Percentiles rank a stretch among this genome's conserved stretches.
These are phyloP conservation scores for Drosophila ironensis DNA, from an alignment of 1,140 invertebrate genomes.

Conservation along the genomic window DNA sequence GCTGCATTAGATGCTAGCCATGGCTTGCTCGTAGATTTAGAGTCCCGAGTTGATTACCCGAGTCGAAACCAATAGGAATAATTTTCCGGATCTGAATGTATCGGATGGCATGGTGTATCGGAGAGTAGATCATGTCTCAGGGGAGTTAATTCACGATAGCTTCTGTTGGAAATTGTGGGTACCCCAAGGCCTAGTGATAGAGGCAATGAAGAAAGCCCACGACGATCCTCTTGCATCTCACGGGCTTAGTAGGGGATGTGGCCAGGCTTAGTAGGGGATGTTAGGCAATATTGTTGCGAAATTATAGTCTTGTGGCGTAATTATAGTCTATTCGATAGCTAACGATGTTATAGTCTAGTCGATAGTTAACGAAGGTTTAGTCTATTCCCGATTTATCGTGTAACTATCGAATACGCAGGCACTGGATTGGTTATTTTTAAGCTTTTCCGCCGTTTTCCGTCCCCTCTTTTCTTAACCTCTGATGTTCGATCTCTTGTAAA, in stretches of 20 bases:
- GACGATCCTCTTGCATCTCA: not conserved
- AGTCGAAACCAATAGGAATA: not conserved
- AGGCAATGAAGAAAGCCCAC: not conserved
- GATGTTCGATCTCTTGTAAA: too few relatives aligned
- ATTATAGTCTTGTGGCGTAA: too few relatives aligned
- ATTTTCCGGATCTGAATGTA: not conserved
- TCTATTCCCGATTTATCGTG: too few relatives aligned
- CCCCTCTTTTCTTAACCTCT: too few relatives aligned
- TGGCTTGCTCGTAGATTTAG: not conserved
- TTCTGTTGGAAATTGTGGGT: conserved; percentile 8
- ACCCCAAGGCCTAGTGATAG: not conserved
- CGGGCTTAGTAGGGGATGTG: conserved; percentile 4
- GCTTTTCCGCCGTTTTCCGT: too few relatives aligned
- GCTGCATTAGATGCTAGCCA: not conserved
- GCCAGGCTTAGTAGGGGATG: conserved; percentile 7
- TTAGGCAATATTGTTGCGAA: conserved; percentile 3
- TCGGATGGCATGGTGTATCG: not conserved
- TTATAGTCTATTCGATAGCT: too few relatives aligned
- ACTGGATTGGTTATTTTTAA: too few relatives aligned
- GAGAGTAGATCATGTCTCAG: not conserved
- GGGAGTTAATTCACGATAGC: not conserved
- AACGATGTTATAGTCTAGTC: too few relatives aligned
- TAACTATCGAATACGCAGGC: too few relatives aligned
- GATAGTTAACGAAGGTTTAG: too few relatives aligned
- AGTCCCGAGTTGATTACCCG: not conserved